These are phyloP conservation scores for Netelia melanura DNA, from an alignment of 2,888 invertebrate genomes.

Conservation along the genomic window DNA sequence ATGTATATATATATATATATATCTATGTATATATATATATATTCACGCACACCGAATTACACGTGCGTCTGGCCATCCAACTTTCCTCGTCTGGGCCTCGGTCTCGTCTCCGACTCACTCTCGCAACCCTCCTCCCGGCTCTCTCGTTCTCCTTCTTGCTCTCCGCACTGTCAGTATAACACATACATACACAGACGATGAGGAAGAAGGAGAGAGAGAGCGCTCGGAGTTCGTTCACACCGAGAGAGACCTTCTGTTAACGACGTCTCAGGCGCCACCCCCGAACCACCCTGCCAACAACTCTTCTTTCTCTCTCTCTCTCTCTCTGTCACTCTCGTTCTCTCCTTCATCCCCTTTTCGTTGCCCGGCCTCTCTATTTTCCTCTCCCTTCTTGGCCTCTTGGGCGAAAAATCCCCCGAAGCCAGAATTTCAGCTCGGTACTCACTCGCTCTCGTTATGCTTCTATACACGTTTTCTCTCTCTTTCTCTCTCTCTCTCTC, in stretches of 20 bases:
- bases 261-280: slow-evolving; percentile 74
- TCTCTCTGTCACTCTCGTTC: slow-evolving; percentile 65
- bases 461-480: background rate
- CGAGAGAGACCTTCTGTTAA: slow-evolving; percentile 68
- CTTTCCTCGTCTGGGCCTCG: slow-evolving; percentile 67
- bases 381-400: slow-evolving; percentile 61
- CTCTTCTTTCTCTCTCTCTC: slow-evolving; percentile 52
- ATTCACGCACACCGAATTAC: slow-evolving; percentile 60
- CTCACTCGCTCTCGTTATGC: slow-evolving; percentile 14
- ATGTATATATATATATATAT: slow-evolving; percentile 13
- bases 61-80: slow-evolving; percentile 71
- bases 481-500: background rate
- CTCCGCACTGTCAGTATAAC: slow-evolving; percentile 17
- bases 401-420: slow-evolving; percentile 45
- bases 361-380: slow-evolving; percentile 51
- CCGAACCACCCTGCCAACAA: slow-evolving; percentile 60
- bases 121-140: slow-evolving; percentile 54
- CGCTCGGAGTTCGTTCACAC: slow-evolving; percentile 69
- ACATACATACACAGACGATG: slow-evolving; percentile 29
- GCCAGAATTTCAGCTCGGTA: slow-evolving; percentile 63
- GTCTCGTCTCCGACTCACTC: slow-evolving; percentile 52
- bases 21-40: slow-evolving; percentile 21
- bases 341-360: slow-evolving; percentile 69
- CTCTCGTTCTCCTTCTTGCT: slow-evolving; percentile 34
- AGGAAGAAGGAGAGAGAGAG: slow-evolving; percentile 20